Base-by-base conservation (phyloP, 2,888 invertebrate species). In the Amphipoea lucens region DNA sequence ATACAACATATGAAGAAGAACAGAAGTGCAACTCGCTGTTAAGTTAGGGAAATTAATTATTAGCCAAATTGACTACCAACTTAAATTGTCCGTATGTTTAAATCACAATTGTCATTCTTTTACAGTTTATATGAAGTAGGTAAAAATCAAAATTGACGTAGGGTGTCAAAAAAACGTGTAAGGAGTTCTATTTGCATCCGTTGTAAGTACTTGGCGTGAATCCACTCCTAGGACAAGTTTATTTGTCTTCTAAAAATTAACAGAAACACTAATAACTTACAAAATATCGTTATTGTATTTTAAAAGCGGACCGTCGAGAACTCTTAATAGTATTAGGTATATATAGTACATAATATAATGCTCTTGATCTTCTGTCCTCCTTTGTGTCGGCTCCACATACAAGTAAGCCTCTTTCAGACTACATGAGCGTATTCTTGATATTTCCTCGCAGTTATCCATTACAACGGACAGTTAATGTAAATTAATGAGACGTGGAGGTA, bases 391-490 rank as follows among this genome's bases (percentile, higher is more conserved):
- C 2, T 73, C 29, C 63, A 77, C 76, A 69, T 74, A 81, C 78
- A 79, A 88, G 78, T 67, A 84, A 76, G 80, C 71, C 60, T 75
- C 74, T 81, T 82, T 74, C 29, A 70, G 80, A 23, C 60, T 51
- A 45, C 70, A 29, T 40, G 60, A 84, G 74, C 69, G 63, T 67
- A 51, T 66, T 60, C 69, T 63, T 73, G 84, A 78, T 81, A 73
- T 75, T 71, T 79, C 60, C 70, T 81, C 82, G 62, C 86, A 85
- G 76, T 83, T 81, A 88, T 83, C 82, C 81, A 85, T 87, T 87
- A 85, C 78, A 75, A 65, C 75, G 78, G 79, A 79, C 81, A 87
- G 78, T 85, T 83, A 83, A 88, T 81, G 87, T 79, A 85, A 88
- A 87, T 88, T 88, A 88, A 88, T 87, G 87, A 87, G 62, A 74